These are phyloP conservation scores for Eledone cirrhosa DNA, from an alignment of 2,888 invertebrate species.

Conservation along the genomic window DNA sequence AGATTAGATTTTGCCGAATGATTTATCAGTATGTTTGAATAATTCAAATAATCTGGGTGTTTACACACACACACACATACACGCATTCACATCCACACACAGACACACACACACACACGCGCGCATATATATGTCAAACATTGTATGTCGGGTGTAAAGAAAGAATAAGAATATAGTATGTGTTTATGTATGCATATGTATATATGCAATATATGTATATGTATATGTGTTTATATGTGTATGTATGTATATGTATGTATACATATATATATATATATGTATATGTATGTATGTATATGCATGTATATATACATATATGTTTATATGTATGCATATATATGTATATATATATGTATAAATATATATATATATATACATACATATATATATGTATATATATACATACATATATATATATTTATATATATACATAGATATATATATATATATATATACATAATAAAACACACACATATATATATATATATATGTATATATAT, in stretches of 20 bases:
- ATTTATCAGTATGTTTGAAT: too few species aligned
- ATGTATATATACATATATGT: not conserved
- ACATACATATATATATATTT: not conserved
- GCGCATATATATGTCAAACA: too few species aligned
- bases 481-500: not conserved
- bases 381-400: conserved; percentile 10
- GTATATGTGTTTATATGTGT: not conserved
- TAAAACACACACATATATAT: not conserved
- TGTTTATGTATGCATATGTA: not conserved
- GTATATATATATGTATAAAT: not conserved
- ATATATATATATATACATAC: not conserved
- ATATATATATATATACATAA: not conserved
- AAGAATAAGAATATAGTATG: too few species aligned
- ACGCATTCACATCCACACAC: too few species aligned
- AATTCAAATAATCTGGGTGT: too few species aligned
- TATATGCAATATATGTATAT: not conserved
- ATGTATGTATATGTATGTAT: not conserved
- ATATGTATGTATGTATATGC: conserved; percentile 1
- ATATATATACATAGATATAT: not conserved
- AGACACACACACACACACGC: too few species aligned
- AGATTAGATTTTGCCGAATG: too few species aligned
- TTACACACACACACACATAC: too few species aligned
- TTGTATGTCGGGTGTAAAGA: too few species aligned
- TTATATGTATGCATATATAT: not conserved
- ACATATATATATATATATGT: not conserved